phyloP scores from a whole-genome alignment of 2,888 invertebrate genomes.

The Tupiocoris notatus region DNA sequence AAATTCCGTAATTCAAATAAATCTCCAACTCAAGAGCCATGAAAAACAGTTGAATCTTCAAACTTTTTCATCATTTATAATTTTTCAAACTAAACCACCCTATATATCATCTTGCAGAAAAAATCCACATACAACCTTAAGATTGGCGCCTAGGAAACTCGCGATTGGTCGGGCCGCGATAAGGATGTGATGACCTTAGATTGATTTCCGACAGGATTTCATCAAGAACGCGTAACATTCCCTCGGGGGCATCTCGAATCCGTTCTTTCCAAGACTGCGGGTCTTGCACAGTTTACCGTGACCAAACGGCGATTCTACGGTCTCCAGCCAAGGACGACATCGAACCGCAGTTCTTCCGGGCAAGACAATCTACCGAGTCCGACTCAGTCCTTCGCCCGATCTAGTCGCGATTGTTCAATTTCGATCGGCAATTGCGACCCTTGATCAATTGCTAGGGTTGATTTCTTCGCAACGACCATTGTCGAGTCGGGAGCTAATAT shows the following conservation, averaged over 20 bases:
- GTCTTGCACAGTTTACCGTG: neutral
- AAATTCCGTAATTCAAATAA: too few relatives aligned
- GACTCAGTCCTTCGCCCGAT: too few relatives aligned
- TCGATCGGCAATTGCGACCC: neutral
- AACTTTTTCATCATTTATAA: too few relatives aligned
- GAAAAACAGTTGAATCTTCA: too few relatives aligned
- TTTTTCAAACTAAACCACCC: too few relatives aligned
- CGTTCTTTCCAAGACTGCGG: neutral
- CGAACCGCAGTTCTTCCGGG: neutral
- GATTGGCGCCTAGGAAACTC: too few relatives aligned
- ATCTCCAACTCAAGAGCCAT: too few relatives aligned
- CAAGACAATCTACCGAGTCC: too few relatives aligned
- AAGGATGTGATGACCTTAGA: too few relatives aligned
- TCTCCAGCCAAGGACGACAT: neutral
- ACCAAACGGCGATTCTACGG: neutral
- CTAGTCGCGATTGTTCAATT: too few relatives aligned
- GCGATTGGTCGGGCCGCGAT: too few relatives aligned
- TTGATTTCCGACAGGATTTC: neutral
- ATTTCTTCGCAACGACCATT: neutral
- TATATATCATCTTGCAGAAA: too few relatives aligned
- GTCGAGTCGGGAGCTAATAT: neutral
- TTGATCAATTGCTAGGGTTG: neutral
- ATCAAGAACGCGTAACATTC: neutral
- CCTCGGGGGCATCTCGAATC: neutral
- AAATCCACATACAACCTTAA: slow-evolving; percentile 2